Conservation (phyloP, 2,888 invertebrate species). For the Drymonia ruficornis region DNA sequence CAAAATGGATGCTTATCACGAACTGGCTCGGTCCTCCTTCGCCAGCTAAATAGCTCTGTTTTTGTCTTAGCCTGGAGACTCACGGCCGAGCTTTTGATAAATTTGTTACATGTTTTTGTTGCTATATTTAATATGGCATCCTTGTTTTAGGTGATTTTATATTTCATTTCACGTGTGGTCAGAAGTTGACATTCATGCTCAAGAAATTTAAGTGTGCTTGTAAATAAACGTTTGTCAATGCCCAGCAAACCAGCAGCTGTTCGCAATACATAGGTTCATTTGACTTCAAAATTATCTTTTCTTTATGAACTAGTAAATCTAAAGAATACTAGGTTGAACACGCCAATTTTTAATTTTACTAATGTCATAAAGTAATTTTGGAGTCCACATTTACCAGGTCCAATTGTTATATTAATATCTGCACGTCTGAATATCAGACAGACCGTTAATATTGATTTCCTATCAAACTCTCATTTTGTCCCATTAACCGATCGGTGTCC, state of each 20-base stretch:
- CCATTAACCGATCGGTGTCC: neutral
- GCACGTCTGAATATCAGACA: neutral
- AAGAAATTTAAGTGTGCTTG: too few relatives aligned
- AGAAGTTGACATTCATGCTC: too few relatives aligned
- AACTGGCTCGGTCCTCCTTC: conserved; percentile 39
- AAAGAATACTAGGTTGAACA: too few relatives aligned
- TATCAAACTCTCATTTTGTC: conserved; percentile 4
- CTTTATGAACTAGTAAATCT: too few relatives aligned
- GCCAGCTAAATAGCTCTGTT: conserved; percentile 50
- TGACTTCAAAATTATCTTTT: too few relatives aligned
- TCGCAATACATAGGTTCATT: too few relatives aligned
- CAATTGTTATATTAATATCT: neutral
- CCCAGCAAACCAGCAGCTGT: too few relatives aligned
- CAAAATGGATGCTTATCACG: conserved; percentile 64
- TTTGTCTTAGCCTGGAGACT: conserved; percentile 40
- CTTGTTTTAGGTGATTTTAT: neutral
- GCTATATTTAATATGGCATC: neutral
- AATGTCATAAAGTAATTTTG: too few relatives aligned
- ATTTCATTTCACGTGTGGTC: too few relatives aligned
- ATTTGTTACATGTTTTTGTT: conserved; percentile 9
- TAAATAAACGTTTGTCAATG: too few relatives aligned
- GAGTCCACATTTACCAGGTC: too few relatives aligned
- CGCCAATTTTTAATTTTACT: too few relatives aligned
- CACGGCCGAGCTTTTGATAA: conserved; percentile 27
- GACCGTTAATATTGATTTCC: conserved; percentile 4